phyloP scores from a whole-genome alignment of 2,888 invertebrate genomes.

The Drosophila emarginata region DNA sequence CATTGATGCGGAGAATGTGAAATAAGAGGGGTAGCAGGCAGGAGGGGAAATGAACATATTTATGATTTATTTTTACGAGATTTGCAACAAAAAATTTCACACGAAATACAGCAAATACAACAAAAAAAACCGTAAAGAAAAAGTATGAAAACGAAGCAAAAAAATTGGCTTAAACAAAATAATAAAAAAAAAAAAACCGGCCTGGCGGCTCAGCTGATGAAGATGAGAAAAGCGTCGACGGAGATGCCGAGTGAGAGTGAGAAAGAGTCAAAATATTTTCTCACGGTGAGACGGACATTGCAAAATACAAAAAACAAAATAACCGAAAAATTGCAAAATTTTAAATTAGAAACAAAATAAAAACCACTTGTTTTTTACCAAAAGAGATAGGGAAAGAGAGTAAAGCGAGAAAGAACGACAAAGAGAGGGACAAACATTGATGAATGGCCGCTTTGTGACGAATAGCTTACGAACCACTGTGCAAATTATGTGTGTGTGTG shows the following conservation, averaged over 20 bases:
- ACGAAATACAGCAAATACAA: slow-evolving; percentile 17
- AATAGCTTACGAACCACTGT: slow-evolving; percentile 60
- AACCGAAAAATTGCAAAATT: slow-evolving; percentile 11
- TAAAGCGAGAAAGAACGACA: not conserved
- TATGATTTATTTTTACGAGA: slow-evolving; percentile 56
- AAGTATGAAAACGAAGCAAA: slow-evolving; percentile 11
- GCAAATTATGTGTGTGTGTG: slow-evolving; percentile 43
- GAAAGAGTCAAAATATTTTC: slow-evolving; percentile 1
- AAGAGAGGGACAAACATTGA: slow-evolving; percentile 15
- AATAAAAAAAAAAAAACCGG: slow-evolving; percentile 16
- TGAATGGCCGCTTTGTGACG: slow-evolving; percentile 49
- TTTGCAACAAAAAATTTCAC: slow-evolving; percentile 22
- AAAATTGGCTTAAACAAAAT: slow-evolving; percentile 16
- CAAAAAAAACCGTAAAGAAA: slow-evolving; percentile 24
- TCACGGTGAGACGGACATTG: slow-evolving; percentile 3
- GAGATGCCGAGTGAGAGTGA: not conserved
- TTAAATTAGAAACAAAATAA: slow-evolving; percentile 12
- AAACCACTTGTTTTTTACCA: slow-evolving; percentile 34
- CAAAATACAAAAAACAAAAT: not conserved
- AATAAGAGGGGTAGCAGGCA: slow-evolving; percentile 30
- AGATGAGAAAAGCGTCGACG: slow-evolving; percentile 3
- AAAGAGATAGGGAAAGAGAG: slow-evolving; percentile 1
- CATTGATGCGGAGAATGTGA: not conserved
- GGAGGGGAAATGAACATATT: too few relatives aligned
- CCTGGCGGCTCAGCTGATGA: slow-evolving; percentile 10